Percentiles rank a stretch among this genome's conserved stretches.
Conservation (phyloP, 2,888 invertebrate genomes). For the Nomada lathburiana region DNA sequence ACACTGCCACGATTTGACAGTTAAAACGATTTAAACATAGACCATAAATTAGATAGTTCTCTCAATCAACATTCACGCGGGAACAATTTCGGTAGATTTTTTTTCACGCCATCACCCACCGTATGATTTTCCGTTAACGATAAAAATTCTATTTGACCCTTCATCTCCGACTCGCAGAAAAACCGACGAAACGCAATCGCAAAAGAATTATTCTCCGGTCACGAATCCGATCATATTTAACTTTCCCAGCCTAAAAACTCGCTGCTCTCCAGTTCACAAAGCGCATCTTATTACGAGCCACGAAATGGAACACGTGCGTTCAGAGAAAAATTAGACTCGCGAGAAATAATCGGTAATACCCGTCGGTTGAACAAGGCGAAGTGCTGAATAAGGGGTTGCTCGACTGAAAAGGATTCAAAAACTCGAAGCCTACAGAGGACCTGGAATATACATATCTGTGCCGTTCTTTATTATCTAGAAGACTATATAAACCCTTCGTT, state of each 20-base stretch:
- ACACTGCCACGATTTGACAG: constrained; percentile 55
- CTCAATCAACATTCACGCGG: not conserved
- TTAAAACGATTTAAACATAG: constrained; percentile 65
- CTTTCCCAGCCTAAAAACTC: constrained; percentile 31
- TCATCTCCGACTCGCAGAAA: too few relatives aligned
- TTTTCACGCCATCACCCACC: too few relatives aligned
- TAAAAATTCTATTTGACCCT: too few relatives aligned
- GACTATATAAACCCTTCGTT: constrained; percentile 51
- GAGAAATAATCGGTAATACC: constrained; percentile 69
- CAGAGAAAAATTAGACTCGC: constrained; percentile 46
- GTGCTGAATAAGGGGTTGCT: constrained; percentile 62
- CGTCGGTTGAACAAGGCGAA: constrained; percentile 65
- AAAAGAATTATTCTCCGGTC: not conserved
- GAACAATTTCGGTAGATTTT: too few relatives aligned
- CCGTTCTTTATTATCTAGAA: constrained; percentile 50
- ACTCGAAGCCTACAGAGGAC: constrained; percentile 55
- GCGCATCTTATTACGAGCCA: constrained; percentile 53
- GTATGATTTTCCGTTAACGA: too few relatives aligned
- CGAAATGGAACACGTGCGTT: constrained; percentile 45
- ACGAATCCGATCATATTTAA: constrained; percentile 25
- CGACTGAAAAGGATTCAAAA: constrained; percentile 72
- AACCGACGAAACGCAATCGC: too few relatives aligned
- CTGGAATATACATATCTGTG: constrained; percentile 40
- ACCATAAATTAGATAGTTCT: constrained; percentile 58
- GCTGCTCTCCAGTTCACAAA: constrained; percentile 29